Evolutionary conservation across 2,888 invertebrate genomes (phyloP), one percentile per base, ranked within the genome.

Genomic region (Oxystoma pomonae): DNA sequence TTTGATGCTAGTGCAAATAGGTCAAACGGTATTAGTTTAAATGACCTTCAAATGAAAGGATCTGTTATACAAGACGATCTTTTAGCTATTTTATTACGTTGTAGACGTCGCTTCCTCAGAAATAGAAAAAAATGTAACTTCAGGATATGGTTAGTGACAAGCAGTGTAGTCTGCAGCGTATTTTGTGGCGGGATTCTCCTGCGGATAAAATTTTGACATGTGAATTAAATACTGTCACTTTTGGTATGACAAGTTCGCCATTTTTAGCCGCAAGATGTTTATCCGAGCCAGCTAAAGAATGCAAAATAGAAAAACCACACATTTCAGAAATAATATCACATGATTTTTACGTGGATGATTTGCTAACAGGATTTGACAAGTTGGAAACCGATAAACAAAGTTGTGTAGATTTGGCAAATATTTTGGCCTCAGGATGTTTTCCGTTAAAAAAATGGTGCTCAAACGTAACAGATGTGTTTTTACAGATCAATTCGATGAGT

Each of bases 301-400:
- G 35, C 12, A 3, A 12, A 35, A 3, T 7, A 35, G 35, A 35
- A 35, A 35, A 35, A 35, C 35, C 35, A 35, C 35, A 35, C 12
- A 35, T 35, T 12, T 3, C 35, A 35, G 35, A 35, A 35, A 35
- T 35, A 35, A 35, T 35, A 7, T 12, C 3, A 35, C 3, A 35
- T 12, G 35, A 35, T 35, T 35, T 35, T 35, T 35, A 35, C 12
- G 35, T 35, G 35, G 35, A 35, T 35, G 35, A 35, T 35, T 35
- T 7, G 2, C 55, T 70, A 2, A 64, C 64, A 2, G 59, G 62
- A 7, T 35, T 50, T 12, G 63, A 67, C 35, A 35, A 59, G 2
- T 17, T 55, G 51, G 35, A 35, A 35, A 35, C 12, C 5, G 35
- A 3, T 7, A 35, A 35, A 35, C 35, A 35, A 35, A 35, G 35